Percentiles rank a stretch among this genome's conserved stretches.
Evolutionary conservation across 2,113 vertebrate genomes (phyloP).

Genomic region (Anoura caudifer): DNA sequence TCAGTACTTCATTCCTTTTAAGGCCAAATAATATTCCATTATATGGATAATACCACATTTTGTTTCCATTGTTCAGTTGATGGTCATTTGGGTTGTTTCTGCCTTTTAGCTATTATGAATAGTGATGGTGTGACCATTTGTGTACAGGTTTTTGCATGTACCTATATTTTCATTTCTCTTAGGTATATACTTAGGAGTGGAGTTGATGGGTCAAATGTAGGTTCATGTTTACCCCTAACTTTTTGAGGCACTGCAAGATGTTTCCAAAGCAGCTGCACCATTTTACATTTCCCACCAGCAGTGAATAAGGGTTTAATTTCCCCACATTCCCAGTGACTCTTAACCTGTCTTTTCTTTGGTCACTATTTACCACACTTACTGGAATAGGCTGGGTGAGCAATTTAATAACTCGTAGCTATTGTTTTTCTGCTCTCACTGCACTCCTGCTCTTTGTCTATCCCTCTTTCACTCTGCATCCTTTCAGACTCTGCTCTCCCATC

Average conservation of each 20-base stretch:
- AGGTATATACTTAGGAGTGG: neutral
- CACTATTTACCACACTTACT: neutral
- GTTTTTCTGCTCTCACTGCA: neutral
- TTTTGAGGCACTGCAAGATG: neutral
- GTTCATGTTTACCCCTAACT: neutral
- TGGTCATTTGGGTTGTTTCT: neutral
- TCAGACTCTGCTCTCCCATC: neutral
- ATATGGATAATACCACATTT: neutral
- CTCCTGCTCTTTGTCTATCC: neutral
- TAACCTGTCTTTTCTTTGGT: neutral
- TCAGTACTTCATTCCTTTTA: neutral
- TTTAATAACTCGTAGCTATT: neutral
- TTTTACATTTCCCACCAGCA: neutral
- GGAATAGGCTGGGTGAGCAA: neutral
- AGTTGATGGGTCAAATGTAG: neutral
- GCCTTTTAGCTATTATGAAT: constrained; percentile 4
- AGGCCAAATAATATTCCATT: neutral
- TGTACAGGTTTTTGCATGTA: neutral
- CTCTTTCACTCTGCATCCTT: neutral
- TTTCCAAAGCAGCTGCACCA: neutral
- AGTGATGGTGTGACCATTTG: neutral
- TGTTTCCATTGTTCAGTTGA: neutral
- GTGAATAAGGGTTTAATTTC: neutral
- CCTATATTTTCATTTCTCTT: neutral
- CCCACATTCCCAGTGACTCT: neutral